phyloP scores from a whole-genome alignment of 2,797 vertebrate genomes.

The Chiroxiphia lanceolata region DNA sequence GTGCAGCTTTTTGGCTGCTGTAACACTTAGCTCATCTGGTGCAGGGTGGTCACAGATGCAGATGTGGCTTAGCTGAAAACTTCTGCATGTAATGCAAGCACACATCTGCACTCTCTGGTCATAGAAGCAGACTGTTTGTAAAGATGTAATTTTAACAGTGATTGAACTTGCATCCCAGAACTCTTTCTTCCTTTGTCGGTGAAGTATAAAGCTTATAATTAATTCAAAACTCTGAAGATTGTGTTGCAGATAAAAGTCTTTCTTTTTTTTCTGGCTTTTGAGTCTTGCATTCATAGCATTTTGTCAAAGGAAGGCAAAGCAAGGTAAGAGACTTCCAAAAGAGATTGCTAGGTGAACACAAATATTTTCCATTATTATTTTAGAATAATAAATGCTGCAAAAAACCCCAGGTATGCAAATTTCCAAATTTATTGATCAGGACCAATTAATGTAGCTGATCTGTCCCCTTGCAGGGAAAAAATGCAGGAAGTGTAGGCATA shows the following conservation, averaged over 20 bases:
- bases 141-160: neutral
- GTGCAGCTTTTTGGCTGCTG: neutral
- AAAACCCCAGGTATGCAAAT: neutral
- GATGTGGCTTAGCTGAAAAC: neutral
- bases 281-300: neutral
- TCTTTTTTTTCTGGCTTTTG: neutral
- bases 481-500: neutral
- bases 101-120: neutral
- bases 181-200: neutral
- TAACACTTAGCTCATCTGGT: neutral
- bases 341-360: neutral
- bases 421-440: neutral
- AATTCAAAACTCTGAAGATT: neutral
- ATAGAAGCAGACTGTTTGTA: neutral
- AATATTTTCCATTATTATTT: neutral
- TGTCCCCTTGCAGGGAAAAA: neutral
- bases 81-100: neutral
- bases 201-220: neutral
- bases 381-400: neutral
- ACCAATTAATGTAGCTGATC: neutral
- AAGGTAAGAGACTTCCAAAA: neutral
- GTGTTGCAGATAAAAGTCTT: neutral
- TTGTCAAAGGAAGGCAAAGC: neutral
- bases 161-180: neutral
- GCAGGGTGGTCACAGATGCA: neutral